phyloP scores from a whole-genome alignment of 2,113 vertebrate species.

The Pithys albifrons region DNA sequence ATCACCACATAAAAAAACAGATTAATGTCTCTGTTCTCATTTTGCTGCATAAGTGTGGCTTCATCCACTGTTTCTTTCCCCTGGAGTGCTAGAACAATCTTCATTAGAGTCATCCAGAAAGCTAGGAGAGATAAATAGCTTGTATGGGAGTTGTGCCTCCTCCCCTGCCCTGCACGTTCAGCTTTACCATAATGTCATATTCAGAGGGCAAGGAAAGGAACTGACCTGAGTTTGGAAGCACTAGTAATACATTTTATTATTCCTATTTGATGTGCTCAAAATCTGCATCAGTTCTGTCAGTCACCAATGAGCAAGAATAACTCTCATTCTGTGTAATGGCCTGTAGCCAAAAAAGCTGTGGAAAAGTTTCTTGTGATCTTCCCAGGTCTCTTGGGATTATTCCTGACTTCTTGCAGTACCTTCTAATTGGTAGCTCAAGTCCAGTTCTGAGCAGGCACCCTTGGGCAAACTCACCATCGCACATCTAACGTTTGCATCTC shows the following conservation, averaged over 20 bases:
- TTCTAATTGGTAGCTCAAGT: not conserved
- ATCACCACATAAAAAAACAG: not conserved
- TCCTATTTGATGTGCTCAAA: not conserved
- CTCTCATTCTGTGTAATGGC: not conserved
- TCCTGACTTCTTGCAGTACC: not conserved
- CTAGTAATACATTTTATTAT: not conserved
- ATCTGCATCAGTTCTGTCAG: not conserved
- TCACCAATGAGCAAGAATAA: not conserved
- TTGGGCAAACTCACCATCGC: not conserved
- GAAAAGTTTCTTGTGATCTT: not conserved
- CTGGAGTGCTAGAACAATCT: not conserved
- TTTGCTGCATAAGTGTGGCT: not conserved
- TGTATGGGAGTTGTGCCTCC: not conserved
- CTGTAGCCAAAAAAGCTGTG: not conserved
- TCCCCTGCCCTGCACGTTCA: not conserved
- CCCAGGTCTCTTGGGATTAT: not conserved
- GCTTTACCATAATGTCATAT: not conserved
- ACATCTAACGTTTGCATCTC: not conserved
- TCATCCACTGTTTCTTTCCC: not conserved
- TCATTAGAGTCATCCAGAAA: not conserved
- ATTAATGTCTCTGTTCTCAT: not conserved
- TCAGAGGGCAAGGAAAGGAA: accelerated
- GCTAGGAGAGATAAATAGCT: not conserved
- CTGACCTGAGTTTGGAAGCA: not conserved
- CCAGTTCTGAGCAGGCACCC: not conserved